These are phyloP conservation scores for Panthera leo DNA, from an alignment of 2,113 vertebrate genomes.

Conservation along the genomic window DNA sequence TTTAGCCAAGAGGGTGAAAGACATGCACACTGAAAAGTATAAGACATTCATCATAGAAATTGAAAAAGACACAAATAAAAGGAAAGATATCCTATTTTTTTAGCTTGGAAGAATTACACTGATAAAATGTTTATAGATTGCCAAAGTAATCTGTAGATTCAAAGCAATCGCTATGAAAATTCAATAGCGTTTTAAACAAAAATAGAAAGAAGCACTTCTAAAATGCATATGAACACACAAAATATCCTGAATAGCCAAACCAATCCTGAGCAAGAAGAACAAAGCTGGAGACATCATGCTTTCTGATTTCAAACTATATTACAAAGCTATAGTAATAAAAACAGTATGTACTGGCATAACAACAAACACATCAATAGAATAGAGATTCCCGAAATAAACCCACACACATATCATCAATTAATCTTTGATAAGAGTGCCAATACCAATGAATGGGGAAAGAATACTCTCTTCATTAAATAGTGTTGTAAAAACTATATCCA, in stretches of 20 bases:
- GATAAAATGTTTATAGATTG: background rate
- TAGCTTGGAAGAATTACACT: background rate
- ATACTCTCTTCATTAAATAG: background rate
- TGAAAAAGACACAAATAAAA: background rate
- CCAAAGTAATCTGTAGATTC: background rate
- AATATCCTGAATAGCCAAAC: background rate
- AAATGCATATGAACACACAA: background rate
- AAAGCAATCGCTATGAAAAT: background rate
- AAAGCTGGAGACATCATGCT: background rate
- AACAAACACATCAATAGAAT: background rate
- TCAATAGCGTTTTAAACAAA: background rate
- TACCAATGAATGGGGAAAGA: background rate
- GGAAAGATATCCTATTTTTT: background rate
- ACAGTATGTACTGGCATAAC: background rate
- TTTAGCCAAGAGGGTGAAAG: background rate
- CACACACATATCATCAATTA: background rate
- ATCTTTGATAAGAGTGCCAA: background rate
- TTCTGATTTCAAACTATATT: background rate
- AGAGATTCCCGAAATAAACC: background rate
- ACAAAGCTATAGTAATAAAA: background rate
- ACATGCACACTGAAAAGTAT: background rate
- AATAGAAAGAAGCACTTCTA: background rate
- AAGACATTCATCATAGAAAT: background rate
- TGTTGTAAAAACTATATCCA: background rate
- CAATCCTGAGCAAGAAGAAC: background rate